phyloP scores from a whole-genome alignment of 2,888 invertebrate genomes.

The Anodontia alba region DNA sequence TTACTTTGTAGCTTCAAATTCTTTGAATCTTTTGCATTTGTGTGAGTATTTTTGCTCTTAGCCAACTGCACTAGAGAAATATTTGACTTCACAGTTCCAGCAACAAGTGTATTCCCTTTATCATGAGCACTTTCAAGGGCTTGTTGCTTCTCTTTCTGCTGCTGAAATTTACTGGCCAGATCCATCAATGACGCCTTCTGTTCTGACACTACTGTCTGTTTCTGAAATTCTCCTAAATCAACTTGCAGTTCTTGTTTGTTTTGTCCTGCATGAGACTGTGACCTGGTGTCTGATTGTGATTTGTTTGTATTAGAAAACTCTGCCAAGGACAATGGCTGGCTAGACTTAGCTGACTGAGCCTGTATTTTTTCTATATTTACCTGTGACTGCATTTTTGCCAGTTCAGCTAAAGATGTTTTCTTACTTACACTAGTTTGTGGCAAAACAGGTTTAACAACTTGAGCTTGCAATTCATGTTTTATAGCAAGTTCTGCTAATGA shows the following conservation, averaged over 20 bases:
- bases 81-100: neutral
- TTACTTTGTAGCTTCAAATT: neutral
- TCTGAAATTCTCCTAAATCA: too few species aligned
- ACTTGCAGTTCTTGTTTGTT: too few species aligned
- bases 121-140: neutral
- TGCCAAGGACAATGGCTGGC: too few species aligned
- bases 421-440: too few species aligned
- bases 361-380: too few species aligned
- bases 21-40: neutral
- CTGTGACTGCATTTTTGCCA: neutral
- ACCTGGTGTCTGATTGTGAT: too few species aligned
- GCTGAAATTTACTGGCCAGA: conserved; percentile 20
- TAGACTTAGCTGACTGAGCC: too few species aligned
- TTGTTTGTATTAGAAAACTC: too few species aligned
- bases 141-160: neutral
- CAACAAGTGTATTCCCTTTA: neutral
- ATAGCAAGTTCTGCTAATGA: neutral
- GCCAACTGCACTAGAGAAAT: conserved; percentile 40
- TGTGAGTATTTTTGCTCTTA: conserved; percentile 9
- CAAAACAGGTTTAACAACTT: too few species aligned
- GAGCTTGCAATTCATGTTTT: too few species aligned
- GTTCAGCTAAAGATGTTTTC: neutral
- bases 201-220: neutral
- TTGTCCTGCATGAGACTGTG: too few species aligned
- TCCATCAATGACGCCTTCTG: conserved; percentile 28